Conservation (phyloP, 2,113 vertebrate species). For the Diadophis punctatus region DNA sequence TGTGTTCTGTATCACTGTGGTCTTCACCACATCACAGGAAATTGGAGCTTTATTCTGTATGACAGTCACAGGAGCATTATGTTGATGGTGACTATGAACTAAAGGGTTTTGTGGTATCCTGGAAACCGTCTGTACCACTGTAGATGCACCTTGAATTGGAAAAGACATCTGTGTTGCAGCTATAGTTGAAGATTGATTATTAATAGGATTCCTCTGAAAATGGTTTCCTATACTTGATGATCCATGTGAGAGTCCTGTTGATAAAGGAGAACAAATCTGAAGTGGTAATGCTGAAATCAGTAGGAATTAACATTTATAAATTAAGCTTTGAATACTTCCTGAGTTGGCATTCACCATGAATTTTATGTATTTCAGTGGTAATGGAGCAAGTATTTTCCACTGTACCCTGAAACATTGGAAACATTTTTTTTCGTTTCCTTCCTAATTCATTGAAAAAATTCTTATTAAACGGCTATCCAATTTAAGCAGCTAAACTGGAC, state of each 20-base stretch:
- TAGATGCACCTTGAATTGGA: slow-evolving; percentile 80
- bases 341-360: neutral
- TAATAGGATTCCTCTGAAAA: slow-evolving; percentile 75
- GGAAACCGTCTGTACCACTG: slow-evolving; percentile 77
- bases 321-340: slow-evolving; percentile 2
- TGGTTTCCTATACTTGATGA: slow-evolving; percentile 75
- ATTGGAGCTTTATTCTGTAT: slow-evolving; percentile 79
- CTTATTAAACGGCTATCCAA: neutral
- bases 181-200: slow-evolving; percentile 76
- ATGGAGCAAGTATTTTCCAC: neutral
- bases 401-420: neutral
- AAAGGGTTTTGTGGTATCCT: slow-evolving; percentile 73
- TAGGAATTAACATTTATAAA: neutral
- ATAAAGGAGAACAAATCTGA: slow-evolving; percentile 8
- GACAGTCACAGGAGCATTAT: slow-evolving; percentile 77
- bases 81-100: slow-evolving; percentile 74
- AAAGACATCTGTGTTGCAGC: slow-evolving; percentile 83
- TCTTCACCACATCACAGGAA: slow-evolving; percentile 79
- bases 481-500: neutral
- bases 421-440: no score
- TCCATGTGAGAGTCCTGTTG: slow-evolving; percentile 78
- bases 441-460: neutral
- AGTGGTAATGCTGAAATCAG: neutral
- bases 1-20: slow-evolving; percentile 81
- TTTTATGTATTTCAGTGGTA: neutral